Conservation (phyloP, 2,113 vertebrate species). For the Eleginops maclovinus region DNA sequence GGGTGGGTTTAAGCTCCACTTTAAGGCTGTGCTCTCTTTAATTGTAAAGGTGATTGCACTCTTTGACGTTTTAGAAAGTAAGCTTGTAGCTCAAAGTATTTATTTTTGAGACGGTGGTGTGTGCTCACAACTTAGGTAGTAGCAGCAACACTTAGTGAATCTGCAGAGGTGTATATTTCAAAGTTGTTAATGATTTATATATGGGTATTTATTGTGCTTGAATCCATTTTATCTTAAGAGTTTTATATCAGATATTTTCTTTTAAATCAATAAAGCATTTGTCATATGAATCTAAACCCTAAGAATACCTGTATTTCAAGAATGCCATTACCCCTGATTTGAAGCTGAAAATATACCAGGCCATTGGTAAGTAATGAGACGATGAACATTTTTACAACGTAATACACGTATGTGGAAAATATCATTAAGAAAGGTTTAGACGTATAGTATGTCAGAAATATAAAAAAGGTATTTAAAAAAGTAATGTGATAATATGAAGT, state of each 20-base stretch:
- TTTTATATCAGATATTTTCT: background rate
- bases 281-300: background rate
- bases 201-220: background rate
- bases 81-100: background rate
- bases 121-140: constrained; percentile 84
- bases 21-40: constrained; percentile 71
- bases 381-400: too few species aligned
- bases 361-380: too few species aligned
- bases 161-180: constrained; percentile 71
- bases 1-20: constrained; percentile 83
- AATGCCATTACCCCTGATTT: background rate
- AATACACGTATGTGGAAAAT: too few species aligned
- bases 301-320: background rate
- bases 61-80: background rate
- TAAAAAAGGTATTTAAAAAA: too few species aligned
- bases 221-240: background rate
- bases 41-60: background rate
- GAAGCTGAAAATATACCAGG: background rate
- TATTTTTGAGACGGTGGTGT: background rate
- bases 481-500: too few species aligned
- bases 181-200: too few species aligned
- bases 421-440: too few species aligned
- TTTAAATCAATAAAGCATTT: background rate
- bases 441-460: too few species aligned
- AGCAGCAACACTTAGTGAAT: constrained; percentile 93